Evolutionary conservation across 2,113 vertebrate species (phyloP), one percentile per base, ranked within the genome.

Genomic region (Cavia aperea): DNA sequence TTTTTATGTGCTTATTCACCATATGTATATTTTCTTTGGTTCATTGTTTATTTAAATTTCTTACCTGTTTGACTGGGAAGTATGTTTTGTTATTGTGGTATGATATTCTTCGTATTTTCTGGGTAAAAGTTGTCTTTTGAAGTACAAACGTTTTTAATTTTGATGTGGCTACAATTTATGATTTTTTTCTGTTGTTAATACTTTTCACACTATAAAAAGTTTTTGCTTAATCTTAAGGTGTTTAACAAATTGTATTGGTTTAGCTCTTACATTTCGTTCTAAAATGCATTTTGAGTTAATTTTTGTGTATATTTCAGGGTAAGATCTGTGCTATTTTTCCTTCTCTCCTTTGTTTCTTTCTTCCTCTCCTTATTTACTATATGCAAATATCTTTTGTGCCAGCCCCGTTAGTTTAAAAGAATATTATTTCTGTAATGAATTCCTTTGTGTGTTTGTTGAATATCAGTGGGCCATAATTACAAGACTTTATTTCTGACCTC

Each of bases 61-160:
- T 78, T 78, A 31, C 6, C 14, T 78, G 51, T 72, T 78, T 78
- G 75, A 78, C 63, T 78, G 39, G 63, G 39, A 78, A 18, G n/a
- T 72, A 75, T 86, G 19, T 89, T 19, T 87, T 79, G 46, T 58
- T 58, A 36, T 77, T 72, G 63, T 39, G 39, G 39, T 39, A 39
- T 39, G 39, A 39, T 39, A 8, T 88, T 84, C 23, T 75, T 83
- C 73, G 7, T 75, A 70, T 73, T 7, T 73, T 93, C 7, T 84
- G 7, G 49, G 51, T 68, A 24, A 73, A 81, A 89, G 36, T 62
- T 39, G 54, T 75, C 13, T 91, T 16, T 58, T 66, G 2, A 86
- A 92, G 56, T 65, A 14, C 24, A 93, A 86, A 89, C 15, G 89
- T 70, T 86, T 31, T 86, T 19, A 92, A 83, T 94, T 92, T 92